These are phyloP conservation scores for Chiroxiphia lanceolata DNA, from an alignment of 2,797 vertebrate genomes.

Conservation along the genomic window DNA sequence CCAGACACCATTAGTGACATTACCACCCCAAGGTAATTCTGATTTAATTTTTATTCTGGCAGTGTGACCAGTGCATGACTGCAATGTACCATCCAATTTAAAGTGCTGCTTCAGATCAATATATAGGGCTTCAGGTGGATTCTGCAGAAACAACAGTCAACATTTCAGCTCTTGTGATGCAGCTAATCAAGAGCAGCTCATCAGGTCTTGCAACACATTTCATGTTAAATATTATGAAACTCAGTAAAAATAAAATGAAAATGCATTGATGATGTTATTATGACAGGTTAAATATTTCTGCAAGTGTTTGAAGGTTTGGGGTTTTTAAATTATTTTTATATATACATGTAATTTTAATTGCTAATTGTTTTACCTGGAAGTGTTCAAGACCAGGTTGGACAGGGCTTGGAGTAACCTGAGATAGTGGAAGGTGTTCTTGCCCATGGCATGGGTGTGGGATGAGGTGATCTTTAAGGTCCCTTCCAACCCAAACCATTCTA, in stretches of 20 bases:
- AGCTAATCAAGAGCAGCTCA: neutral
- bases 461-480: accelerated
- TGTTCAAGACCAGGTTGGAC: neutral
- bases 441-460: neutral
- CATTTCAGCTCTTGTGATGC: neutral
- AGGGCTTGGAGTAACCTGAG: neutral
- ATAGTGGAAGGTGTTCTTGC: neutral
- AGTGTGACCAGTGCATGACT: neutral
- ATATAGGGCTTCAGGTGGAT: neutral
- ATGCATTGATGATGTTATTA: accelerated
- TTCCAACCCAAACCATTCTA: neutral
- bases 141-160: neutral
- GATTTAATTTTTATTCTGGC: neutral
- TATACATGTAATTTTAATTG: neutral
- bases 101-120: neutral
- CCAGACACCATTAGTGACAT: neutral
- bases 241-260: neutral
- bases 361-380: neutral
- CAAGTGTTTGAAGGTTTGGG: neutral
- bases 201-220: neutral
- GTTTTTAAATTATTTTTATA: neutral
- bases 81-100: neutral
- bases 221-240: neutral
- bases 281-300: neutral
- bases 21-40: neutral